Evolutionary conservation across 2,888 invertebrate genomes (phyloP).

Genomic region (Tetragonisca angustula): DNA sequence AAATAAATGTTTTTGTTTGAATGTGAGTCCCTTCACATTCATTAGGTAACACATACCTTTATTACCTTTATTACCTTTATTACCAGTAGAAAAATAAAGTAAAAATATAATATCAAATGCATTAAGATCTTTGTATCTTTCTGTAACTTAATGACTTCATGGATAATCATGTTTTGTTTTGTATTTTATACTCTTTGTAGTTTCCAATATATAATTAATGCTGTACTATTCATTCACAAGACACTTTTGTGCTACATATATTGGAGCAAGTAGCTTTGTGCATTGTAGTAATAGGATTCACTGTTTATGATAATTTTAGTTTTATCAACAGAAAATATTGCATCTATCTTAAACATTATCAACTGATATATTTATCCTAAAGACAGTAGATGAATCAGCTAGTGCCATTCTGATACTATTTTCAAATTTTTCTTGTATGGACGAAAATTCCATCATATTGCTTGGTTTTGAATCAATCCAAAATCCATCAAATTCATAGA

Average conservation of each 20-base stretch:
- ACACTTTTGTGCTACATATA: constrained; percentile 51
- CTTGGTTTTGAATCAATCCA: constrained; percentile 96
- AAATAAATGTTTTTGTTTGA: constrained; percentile 24
- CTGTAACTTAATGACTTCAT: constrained; percentile 33
- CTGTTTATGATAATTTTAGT: constrained; percentile 54
- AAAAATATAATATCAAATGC: constrained; percentile 53
- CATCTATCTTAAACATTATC: constrained; percentile 87
- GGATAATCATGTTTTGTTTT: background rate
- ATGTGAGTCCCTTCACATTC: constrained; percentile 17
- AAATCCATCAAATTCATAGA: constrained; percentile 96
- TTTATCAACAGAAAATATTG: constrained; percentile 47
- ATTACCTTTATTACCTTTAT: constrained; percentile 30
- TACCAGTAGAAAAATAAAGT: constrained; percentile 54
- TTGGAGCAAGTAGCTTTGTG: constrained; percentile 50
- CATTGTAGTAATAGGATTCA: constrained; percentile 34
- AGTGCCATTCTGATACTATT: constrained; percentile 88
- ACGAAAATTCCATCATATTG: constrained; percentile 98
- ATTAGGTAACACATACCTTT: constrained; percentile 24
- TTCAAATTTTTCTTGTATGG: constrained; percentile 94
- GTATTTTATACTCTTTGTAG: constrained; percentile 9
- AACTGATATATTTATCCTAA: constrained; percentile 92
- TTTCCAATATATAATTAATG: constrained; percentile 35
- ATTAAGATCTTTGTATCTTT: constrained; percentile 17
- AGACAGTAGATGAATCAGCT: constrained; percentile 89
- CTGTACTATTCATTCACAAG: constrained; percentile 46